Evolutionary conservation across 2,888 invertebrate genomes (phyloP), one percentile per base, ranked within the genome.

Genomic region (Ecliptopera silaceata): DNA sequence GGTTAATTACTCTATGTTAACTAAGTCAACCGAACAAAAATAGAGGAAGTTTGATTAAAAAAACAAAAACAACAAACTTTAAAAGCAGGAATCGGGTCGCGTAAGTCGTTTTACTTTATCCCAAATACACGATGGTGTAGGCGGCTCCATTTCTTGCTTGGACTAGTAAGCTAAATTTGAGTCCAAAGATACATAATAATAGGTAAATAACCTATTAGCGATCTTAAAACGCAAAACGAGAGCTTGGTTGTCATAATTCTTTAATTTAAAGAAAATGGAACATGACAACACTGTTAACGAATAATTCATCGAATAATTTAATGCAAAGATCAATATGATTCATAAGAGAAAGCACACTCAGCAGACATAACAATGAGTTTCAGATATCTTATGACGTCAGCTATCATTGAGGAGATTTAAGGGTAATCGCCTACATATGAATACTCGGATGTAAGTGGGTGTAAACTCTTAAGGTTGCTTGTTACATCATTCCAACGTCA

Each of bases 381-480:
- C 29, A 31, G 29, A 31, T 13, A 56, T 50, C 10, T 34, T 34
- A 52, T 65, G 63, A 68, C 72, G 72, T 75, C 74, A 77, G 63
- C 68, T 68, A 69, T 59, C 68, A 72, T 72, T 77, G 78, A 79
- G 74, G n/a, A 77, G 76, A 73, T 74, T 77, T 80, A 74, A 80
- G 77, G 80, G 79, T 75, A 72, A 77, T 79, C 83, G 59, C 69
- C 75, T 71, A 77, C 77, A 67, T 69, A 52, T 44, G 56, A 56
- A 56, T 67, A 58, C 63, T 67, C 73, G 75, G 73, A 78, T 74
- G 70, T 69, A 59, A 12, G 87, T 85, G 74, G 86, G 88, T 70
- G 86, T 79, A 75, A 48, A 26, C 31, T 41, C 31, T 48, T 41
- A 86, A 88, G 86, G 87, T 84, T 82, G 77, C 67, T 62, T 48